A percentile compares a stretch with the other conserved stretches of the same genome.
phyloP scores from a whole-genome alignment of 2,113 vertebrate species.

The Pithys albifrons region DNA sequence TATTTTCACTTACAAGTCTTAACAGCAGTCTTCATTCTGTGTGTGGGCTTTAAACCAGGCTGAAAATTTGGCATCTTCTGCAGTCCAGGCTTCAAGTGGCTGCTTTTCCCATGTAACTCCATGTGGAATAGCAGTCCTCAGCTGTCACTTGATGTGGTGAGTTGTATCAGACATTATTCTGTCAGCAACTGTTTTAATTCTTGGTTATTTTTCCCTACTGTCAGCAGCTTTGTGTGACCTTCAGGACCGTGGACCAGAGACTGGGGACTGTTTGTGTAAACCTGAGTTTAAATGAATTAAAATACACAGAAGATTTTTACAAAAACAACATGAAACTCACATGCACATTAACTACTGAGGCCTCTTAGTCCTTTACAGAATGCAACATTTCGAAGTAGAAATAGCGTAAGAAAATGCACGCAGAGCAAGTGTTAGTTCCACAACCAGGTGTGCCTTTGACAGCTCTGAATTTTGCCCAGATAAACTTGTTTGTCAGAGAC shows the following conservation, averaged over 20 bases:
- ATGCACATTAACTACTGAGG: not conserved
- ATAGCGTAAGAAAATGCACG: accelerated
- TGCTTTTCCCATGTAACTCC: not conserved
- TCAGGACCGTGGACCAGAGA: not conserved
- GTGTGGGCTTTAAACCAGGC: not conserved
- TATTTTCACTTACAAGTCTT: not conserved
- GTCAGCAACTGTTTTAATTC: not conserved
- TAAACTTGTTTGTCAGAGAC: not conserved
- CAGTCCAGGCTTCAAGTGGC: not conserved
- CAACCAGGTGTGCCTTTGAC: not conserved
- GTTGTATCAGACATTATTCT: not conserved
- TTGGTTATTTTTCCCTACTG: not conserved
- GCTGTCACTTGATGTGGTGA: not conserved
- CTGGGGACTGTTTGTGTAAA: not conserved
- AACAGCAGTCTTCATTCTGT: not conserved
- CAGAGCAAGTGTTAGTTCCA: not conserved
- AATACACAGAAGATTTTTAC: not conserved
- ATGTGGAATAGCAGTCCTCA: not conserved
- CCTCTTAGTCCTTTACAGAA: not conserved
- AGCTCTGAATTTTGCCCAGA: not conserved
- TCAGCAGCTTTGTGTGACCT: not conserved
- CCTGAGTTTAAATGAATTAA: not conserved
- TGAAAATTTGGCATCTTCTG: not conserved
- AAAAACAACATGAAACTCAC: not conserved
- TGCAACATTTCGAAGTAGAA: accelerated